Evolutionary conservation across 2,888 invertebrate species (phyloP).

Genomic region (Sinentomon sp.): DNA sequence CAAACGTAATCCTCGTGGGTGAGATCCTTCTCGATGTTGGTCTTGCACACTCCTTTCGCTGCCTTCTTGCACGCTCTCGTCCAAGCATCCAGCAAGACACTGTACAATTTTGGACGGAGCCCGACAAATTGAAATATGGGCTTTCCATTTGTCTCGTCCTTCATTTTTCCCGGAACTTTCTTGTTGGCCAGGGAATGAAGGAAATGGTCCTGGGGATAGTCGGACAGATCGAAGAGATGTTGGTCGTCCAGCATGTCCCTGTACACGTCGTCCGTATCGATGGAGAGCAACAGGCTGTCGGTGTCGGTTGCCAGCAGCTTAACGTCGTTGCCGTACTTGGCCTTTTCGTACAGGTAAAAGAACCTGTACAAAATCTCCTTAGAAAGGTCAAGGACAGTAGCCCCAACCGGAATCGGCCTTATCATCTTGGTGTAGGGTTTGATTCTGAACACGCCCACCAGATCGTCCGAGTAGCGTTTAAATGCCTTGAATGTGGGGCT

Average conservation of each 20-base stretch:
- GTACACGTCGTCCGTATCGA: constrained; percentile 16
- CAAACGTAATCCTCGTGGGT: background rate
- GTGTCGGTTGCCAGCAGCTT: too few species aligned
- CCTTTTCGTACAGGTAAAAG: too few species aligned
- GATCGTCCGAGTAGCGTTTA: too few species aligned
- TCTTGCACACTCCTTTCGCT: background rate
- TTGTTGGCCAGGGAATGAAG: constrained; percentile 15
- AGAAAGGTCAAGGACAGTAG: too few species aligned
- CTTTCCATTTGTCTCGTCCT: constrained; percentile 16
- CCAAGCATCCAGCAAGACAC: too few species aligned
- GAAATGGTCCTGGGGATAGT: constrained; percentile 15
- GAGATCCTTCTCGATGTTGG: background rate
- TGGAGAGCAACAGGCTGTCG: constrained; percentile 14
- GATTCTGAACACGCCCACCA: too few species aligned
- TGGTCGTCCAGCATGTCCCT: constrained; percentile 12
- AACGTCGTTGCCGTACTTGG: too few species aligned
- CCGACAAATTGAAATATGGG: constrained; percentile 16
- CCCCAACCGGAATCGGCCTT: too few species aligned
- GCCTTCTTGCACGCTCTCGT: background rate
- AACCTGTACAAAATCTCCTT: too few species aligned
- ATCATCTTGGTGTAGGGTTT: too few species aligned
- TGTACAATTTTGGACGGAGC: background rate
- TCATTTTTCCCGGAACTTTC: constrained; percentile 17
- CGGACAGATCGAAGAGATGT: constrained; percentile 14
- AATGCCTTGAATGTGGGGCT: too few species aligned